Evolutionary conservation across 92 coral and sea anemone species (phyloP), one percentile per base, ranked within the genome.

Genomic region (Epizoanthus rinbou): DNA sequence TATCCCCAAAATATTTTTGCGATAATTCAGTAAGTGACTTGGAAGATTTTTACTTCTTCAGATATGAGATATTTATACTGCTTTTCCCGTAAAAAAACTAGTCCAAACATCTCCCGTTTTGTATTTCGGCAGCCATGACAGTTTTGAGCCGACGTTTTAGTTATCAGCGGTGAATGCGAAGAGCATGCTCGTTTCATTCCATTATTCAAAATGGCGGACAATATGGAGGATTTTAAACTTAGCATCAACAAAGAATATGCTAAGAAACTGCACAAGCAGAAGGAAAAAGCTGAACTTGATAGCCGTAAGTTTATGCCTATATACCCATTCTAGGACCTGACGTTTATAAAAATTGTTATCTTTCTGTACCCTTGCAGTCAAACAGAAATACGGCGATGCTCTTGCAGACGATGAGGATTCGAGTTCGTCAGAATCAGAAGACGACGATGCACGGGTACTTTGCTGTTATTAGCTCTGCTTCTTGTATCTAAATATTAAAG

Each of bases 371-470:
- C 72, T 66, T 68, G 8, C 73, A 97, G 99, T 97, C 56, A 92
- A 90, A 75, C 95, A 93, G 74, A 97, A 92, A 76, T 97, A 93
- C 90, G 99, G 98, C 31, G 93, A 89, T 45, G 65, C 50, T 10
- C 24, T 75, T 57, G 79, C 60, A n/a, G 80, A 71, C 21, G 89
- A 85, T 45, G 89, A 87, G 21, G 97, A 91, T 6, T 94, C 97
- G 37, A 94, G 93, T 56, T 89, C 98, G 8, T 94, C 97, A 1
- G 99, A 97, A 83, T 80, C 97, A 22, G 99, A 97, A 73, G 99
- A 97, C 78, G 99, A 97, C 5, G 90, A 94, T 80, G 99, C 98
- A 16, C 87, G 92, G 89, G 99, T 95, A 69, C 14, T 75, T 17
- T 33, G 23, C n/a, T 47, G 6, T 5, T 14, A 28, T 64, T 15